Evolutionary conservation across 2,113 vertebrate species (phyloP), one percentile per base, ranked within the genome.

Genomic region (Scytalopus superciliaris): DNA sequence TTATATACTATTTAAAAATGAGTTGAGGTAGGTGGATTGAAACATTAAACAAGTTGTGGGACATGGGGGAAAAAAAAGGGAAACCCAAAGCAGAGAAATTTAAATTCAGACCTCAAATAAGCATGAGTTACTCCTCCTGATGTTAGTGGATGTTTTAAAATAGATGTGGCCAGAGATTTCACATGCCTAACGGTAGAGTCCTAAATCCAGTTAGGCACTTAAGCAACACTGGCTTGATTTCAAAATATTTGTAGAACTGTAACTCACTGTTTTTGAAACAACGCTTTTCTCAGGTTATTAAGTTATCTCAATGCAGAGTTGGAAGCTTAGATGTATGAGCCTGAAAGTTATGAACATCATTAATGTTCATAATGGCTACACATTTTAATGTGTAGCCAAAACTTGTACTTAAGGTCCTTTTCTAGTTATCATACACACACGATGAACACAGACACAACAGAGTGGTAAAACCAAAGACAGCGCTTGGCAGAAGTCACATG

Each of bases 71-170:
- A 37, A 47, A 72, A 85, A 85, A 53, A 82, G 82, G 92, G 78
- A 94, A 95, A 93, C 10, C 50, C 90, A 80, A 80, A 92, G 23
- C 3, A 53, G 18, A 85, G 49, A 73, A 76, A 90, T 94, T 92
- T 80, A 80, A 93, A 88, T 92, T 90, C 79, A 91, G 28, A 87
- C 87, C 78, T 95, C 90, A 93, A 94, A 95, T 85, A 82, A 87
- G 40, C n/a, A 49, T 37, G 45, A 88, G 88, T 80, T 88, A 86
- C 79, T 93, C 25, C 24, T 93, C 56, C 45, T 69, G 59, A 73
- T 77, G 53, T 66, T 92, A 93, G n/a, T 0, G 3, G 62, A 88
- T 93, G n/a, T 92, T 95, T 93, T 82, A 85, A 87, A 90, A 85
- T 60, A 90, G 63, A 92, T 88, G 87, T 45, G 90, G 49, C 82